Conservation (phyloP, 2,797 vertebrate species). For the Epinephelus malabaricus region DNA sequence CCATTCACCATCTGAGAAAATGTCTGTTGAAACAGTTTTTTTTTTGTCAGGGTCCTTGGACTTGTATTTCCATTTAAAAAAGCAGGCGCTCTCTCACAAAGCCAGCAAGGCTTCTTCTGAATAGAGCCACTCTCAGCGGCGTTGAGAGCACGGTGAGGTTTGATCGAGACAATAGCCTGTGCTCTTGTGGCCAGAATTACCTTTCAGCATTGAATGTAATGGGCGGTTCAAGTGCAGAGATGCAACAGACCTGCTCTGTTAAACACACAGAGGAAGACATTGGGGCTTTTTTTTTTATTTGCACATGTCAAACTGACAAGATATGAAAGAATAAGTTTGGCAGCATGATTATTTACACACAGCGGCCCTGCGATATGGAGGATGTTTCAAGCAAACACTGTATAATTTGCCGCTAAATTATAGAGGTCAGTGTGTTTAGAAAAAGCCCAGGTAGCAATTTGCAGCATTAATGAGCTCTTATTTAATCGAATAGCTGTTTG, state of each 20-base stretch:
- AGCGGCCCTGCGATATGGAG: constrained; percentile 1
- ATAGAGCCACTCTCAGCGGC: neutral
- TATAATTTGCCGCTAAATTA: constrained; percentile 53
- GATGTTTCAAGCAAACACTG: constrained; percentile 23
- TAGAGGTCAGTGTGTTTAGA: constrained; percentile 36
- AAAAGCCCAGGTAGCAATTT: constrained; percentile 54
- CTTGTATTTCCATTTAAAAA: constrained; percentile 40
- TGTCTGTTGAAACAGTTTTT: constrained; percentile 13
- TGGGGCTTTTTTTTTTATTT: neutral
- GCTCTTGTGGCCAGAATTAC: constrained; percentile 30
- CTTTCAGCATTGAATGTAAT: constrained; percentile 9
- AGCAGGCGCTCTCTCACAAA: neutral
- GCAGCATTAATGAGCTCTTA: constrained; percentile 38
- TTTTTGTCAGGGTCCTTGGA: constrained; percentile 30
- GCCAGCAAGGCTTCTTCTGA: constrained; percentile 17
- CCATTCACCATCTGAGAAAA: constrained; percentile 9
- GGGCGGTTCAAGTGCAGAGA: neutral
- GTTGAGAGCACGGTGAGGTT: constrained; percentile 6
- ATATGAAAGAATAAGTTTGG: constrained; percentile 30
- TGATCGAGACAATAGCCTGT: constrained; percentile 8
- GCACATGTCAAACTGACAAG: neutral
- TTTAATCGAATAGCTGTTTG: constrained; percentile 32
- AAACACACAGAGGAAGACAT: neutral
- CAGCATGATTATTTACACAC: constrained; percentile 43
- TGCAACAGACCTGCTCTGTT: constrained; percentile 12